Base-by-base conservation (phyloP, 2,113 vertebrate genomes). In the Ramphastos sulfuratus region DNA sequence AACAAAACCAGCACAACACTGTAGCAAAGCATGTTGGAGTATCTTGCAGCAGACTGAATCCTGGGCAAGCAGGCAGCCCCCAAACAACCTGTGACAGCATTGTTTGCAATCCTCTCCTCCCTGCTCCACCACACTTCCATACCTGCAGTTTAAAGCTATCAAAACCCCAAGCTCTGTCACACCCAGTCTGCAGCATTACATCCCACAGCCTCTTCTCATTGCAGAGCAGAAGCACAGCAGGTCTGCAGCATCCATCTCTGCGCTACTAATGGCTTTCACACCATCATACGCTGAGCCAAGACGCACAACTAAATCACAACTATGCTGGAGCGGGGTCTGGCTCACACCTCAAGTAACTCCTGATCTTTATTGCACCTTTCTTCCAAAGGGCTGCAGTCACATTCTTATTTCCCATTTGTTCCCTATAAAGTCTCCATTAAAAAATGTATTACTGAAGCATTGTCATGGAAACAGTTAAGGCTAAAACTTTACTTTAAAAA, bases 341-440 rank as follows among this genome's bases (percentile, higher is more conserved):
- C 84, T 96, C 89, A 87, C 91, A 94, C 89, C 84, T 92, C 91
- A 4, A 59, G 46, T 28, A 89, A 89, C 52, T 87, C 78, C 78
- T 89, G 78, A 89, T 82, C 84, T 87, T 95, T 96, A 95, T 91
- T 77, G 54, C 63, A 56, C 56, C 48, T 37, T 84, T 72, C 71
- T 82, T 93, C 63, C 72, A 74, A 90, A 89, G 63, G 71, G 39
- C 55, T 89, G 46, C 56, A 94, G 20, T 87, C 70, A 93, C 80
- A 91, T 89, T 92, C 92, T 94, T 92, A 94, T 92, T 93, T 93
- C 82, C 84, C 89, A 91, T 94, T 96, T 94, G 87, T 81, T 94
- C 89, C 92, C 71, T 85, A 91, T 89, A 94, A 96, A 95, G 74
- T 82, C 56, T 85, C 67, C 17, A 48, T 89, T 85, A 60, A 82